Evolutionary conservation across 2,888 invertebrate genomes (phyloP).

Genomic region (Malacosoma neustria): DNA sequence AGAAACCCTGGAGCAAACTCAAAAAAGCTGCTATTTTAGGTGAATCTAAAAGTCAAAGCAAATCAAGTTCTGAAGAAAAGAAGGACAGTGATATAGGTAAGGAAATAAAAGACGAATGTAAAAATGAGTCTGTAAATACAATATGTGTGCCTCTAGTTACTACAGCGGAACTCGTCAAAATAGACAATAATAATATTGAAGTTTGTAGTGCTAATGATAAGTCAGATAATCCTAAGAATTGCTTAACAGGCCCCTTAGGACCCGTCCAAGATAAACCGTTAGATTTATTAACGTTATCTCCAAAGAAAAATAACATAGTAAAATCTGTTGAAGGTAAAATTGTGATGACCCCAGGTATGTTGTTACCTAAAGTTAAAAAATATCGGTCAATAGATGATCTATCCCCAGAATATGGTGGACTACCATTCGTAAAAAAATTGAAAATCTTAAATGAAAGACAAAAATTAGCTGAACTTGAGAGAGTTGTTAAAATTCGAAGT

Average conservation of each 20-base stretch:
- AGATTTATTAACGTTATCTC: conserved; percentile 60
- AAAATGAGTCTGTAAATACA: conserved; percentile 41
- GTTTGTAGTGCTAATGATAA: conserved; percentile 44
- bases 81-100: conserved; percentile 32
- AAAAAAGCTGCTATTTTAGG: conserved; percentile 82
- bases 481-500: conserved; percentile 83
- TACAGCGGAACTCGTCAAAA: conserved; percentile 63
- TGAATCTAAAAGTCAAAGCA: conserved; percentile 58
- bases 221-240: conserved; percentile 54
- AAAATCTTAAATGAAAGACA: conserved; percentile 92
- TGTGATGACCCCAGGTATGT: conserved; percentile 30
- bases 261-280: conserved; percentile 60
- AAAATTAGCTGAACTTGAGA: conserved; percentile 87
- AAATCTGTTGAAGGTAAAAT: conserved; percentile 34
- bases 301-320: conserved; percentile 35
- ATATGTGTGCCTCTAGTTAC: conserved; percentile 50
- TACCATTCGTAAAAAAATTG: conserved; percentile 91
- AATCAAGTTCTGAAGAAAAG: conserved; percentile 48
- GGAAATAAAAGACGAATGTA: conserved; percentile 25
- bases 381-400: conserved; percentile 90
- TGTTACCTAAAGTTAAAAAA: conserved; percentile 74
- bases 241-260: conserved; percentile 58
- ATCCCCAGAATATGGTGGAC: conserved; percentile 89
- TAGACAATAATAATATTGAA: conserved; percentile 65
- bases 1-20: conserved; percentile 84